Evolutionary conservation across 2,797 vertebrate genomes (phyloP).

Genomic region (Aldrovandia affinis): DNA sequence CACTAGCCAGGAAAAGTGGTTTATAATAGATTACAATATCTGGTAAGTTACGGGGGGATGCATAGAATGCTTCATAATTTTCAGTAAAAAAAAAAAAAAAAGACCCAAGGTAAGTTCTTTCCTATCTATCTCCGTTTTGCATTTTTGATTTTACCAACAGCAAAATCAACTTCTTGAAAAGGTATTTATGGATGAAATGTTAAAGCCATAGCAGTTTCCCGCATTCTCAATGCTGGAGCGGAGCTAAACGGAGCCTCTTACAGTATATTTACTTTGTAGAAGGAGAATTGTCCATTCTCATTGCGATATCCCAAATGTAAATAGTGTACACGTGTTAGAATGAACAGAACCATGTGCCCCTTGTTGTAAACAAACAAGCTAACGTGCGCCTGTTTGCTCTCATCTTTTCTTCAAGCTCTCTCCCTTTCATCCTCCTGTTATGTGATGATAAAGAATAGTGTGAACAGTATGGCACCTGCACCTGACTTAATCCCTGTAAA

Average conservation of each 20-base stretch:
- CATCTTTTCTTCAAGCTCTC: not conserved
- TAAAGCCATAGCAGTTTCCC: not conserved
- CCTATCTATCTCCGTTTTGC: not conserved
- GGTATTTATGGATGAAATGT: not conserved
- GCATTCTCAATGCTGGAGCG: no score
- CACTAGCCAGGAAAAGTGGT: not conserved
- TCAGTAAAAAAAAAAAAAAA: no score
- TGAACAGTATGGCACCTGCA: not conserved
- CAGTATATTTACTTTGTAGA: not conserved
- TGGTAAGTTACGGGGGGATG: not conserved
- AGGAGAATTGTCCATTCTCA: no score
- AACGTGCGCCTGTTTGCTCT: not conserved
- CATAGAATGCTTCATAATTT: not conserved
- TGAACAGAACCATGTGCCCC: conserved; percentile 7
- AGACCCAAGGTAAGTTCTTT: not conserved
- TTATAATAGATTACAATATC: not conserved
- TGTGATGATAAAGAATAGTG: conserved; percentile 5
- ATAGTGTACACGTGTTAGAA: not conserved
- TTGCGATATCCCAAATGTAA: conserved; percentile 3
- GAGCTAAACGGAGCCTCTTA: not conserved
- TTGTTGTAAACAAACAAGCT: not conserved
- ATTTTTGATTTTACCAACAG: not conserved
- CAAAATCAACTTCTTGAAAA: not conserved
- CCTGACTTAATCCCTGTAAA: conserved; percentile 22
- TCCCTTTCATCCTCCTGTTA: not conserved